Conservation (phyloP, 2,797 vertebrate genomes). For the Cetoscarus ocellatus region DNA sequence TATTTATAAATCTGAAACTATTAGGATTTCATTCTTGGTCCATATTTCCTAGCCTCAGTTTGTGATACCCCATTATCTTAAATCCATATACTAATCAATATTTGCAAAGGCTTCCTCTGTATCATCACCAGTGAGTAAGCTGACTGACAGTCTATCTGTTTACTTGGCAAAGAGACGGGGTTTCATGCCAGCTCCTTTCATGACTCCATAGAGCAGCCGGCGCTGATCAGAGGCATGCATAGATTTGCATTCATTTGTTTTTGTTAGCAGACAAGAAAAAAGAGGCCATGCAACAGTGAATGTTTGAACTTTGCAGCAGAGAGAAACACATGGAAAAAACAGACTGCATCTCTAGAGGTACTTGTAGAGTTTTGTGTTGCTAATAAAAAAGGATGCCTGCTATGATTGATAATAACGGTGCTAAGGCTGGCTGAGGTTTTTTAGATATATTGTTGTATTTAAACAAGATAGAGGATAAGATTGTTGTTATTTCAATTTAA, state of each 20-base stretch:
- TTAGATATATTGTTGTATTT: too few species aligned
- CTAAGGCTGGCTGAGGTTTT: too few species aligned
- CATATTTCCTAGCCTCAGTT: too few species aligned
- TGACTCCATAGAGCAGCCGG: conserved; percentile 57
- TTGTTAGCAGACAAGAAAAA: conserved; percentile 50
- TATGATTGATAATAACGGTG: too few species aligned
- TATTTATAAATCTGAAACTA: too few species aligned
- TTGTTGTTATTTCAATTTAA: too few species aligned
- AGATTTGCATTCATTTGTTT: conserved; percentile 79
- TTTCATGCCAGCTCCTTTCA: conserved; percentile 32
- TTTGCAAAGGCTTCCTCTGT: conserved; percentile 1
- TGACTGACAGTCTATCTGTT: conserved; percentile 16
- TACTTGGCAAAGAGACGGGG: conserved; percentile 22
- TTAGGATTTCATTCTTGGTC: too few species aligned
- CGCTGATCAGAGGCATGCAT: conserved; percentile 72
- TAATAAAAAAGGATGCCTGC: neutral
- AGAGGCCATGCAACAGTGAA: conserved; percentile 33
- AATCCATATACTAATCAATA: neutral
- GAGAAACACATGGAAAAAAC: conserved; percentile 17
- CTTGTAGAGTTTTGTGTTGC: conserved; percentile 13
- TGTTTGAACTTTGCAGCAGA: conserved; percentile 44
- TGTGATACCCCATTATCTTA: neutral
- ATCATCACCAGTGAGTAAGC: neutral
- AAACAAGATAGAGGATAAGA: too few species aligned
- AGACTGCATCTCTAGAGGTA: conserved; percentile 4